Conservation (phyloP, 2,888 invertebrate genomes). For the Ecliptopera silaceata region DNA sequence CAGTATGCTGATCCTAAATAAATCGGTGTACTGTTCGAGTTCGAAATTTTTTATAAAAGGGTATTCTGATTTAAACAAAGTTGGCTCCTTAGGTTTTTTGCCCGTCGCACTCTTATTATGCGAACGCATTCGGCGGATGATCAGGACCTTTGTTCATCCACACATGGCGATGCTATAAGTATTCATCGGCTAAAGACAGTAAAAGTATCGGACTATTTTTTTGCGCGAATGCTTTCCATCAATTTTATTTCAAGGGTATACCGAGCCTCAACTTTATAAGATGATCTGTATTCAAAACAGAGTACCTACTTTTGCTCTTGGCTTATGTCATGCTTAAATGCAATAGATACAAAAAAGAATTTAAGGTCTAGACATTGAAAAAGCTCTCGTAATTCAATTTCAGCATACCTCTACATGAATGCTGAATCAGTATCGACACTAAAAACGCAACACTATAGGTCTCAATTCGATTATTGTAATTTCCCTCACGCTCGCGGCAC, state of each 20-base stretch:
- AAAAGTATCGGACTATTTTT: slow-evolving; percentile 64
- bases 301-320: too few species aligned
- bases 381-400: not conserved
- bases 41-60: not conserved
- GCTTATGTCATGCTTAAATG: too few species aligned
- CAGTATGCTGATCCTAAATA: too few species aligned
- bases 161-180: slow-evolving; percentile 69
- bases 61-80: not conserved
- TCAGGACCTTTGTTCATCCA: slow-evolving; percentile 72
- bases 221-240: slow-evolving; percentile 41
- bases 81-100: slow-evolving; percentile 10
- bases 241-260: slow-evolving; percentile 32
- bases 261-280: not conserved
- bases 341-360: not conserved
- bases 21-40: too few species aligned
- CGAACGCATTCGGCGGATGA: slow-evolving; percentile 63
- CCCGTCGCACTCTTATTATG: slow-evolving; percentile 43
- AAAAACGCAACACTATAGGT: slow-evolving; percentile 21
- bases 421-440: slow-evolving; percentile 17
- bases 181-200: slow-evolving; percentile 57
- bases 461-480: slow-evolving; percentile 25
- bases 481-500: slow-evolving; percentile 18
- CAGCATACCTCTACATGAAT: slow-evolving; percentile 4
- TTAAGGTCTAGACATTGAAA: not conserved
- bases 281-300: not conserved